Evolutionary conservation across 2,888 invertebrate genomes (phyloP), one percentile per base, ranked within the genome.

Genomic region (Eutolmus rufibarbis): DNA sequence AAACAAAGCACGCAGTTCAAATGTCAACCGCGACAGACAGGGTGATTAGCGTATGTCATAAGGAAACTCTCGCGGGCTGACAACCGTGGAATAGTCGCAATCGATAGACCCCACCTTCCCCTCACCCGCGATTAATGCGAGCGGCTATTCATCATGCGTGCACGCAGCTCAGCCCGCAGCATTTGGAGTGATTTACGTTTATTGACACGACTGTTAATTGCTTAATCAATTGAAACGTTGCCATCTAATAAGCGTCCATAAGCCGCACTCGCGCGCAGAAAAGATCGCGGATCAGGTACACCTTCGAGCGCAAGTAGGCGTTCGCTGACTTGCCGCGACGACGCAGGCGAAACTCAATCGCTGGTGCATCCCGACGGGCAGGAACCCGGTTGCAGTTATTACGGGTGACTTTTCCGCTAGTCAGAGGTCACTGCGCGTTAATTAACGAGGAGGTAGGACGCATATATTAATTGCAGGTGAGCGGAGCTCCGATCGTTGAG

Each of bases 211-310:
- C 86, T 74, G 51, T 87, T 81, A 88, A 87, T 88, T 88, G 85
- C 88, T 88, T 87, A 88, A 88, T 88, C 87, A 87, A 88, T 87
- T 88, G 57, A 78, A 74, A 78, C 43, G 46, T 87, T 87, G 46
- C 23, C 82, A 51, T 87, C 87, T 87, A 76, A 78, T 87, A 86
- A 86, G 34, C 86, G 86, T 82, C 28, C 57, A 12, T 40, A 57
- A 57, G 34, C 37, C 34, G 84, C 40, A n/a, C 37, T 19, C 14
- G n/a, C 84, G 51, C 51, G 51, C 51, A 51, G 16, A 51, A 51
- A 16, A 51, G 51, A 51, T 8, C n/a, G n/a, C 51, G n/a, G 51
- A 5, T 51, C 51, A 51, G 51, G 51, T n/a, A 51, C 51, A 51
- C 51, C n/a, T n/a, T n/a, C 51, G 8, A 19, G 5, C n/a, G n/a